Conservation (phyloP, 2,113 vertebrate genomes). For the Pterocles burchelli region DNA sequence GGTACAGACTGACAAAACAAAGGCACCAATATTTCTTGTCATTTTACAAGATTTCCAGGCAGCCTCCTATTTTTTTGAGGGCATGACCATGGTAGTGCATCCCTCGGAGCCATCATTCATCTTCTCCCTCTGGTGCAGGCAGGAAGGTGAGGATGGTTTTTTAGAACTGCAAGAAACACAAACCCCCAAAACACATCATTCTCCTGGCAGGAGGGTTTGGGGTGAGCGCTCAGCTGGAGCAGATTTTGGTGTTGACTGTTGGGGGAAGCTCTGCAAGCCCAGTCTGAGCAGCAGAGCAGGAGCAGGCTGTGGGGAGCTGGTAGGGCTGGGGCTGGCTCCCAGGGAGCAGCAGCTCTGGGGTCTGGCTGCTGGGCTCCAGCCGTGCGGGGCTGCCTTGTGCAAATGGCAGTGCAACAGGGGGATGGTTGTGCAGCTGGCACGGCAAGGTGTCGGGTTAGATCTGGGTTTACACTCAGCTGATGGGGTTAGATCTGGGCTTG, state of each 20-base stretch:
- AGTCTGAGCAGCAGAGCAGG: not conserved
- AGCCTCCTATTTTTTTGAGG: not conserved
- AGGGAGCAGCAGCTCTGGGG: not conserved
- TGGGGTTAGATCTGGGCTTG: not conserved
- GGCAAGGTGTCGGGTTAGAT: not conserved
- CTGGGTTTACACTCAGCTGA: constrained; percentile 1
- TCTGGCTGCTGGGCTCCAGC: not conserved
- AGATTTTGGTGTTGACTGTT: not conserved
- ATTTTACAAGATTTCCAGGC: not conserved
- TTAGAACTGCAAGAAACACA: not conserved
- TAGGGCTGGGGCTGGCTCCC: not conserved
- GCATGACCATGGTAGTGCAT: not conserved
- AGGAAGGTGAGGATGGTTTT: not conserved
- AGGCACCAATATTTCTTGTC: not conserved
- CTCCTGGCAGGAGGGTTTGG: not conserved
- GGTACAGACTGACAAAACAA: not conserved
- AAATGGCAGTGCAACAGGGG: not conserved
- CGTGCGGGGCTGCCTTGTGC: not conserved
- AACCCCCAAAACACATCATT: fast-evolving
- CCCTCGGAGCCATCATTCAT: not conserved
- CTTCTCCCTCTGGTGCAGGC: not conserved
- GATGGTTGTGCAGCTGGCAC: not conserved
- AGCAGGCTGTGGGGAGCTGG: not conserved
- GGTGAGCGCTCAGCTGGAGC: not conserved
- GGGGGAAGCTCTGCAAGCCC: not conserved